These are phyloP conservation scores for Clarias platycephalus DNA, from an alignment of 2,797 vertebrate species.

Conservation along the genomic window DNA sequence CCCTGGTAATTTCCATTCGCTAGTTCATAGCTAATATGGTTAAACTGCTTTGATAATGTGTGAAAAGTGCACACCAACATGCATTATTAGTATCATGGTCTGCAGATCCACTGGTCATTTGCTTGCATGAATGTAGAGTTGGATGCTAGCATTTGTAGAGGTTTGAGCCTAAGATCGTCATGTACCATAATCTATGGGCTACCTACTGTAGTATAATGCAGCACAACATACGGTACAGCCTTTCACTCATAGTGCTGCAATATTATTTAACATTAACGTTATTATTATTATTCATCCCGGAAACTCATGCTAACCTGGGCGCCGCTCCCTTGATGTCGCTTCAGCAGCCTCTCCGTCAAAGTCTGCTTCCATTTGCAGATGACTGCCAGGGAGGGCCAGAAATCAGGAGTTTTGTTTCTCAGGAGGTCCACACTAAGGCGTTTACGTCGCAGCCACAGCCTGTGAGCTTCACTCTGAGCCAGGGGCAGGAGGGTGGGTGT, in stretches of 20 bases:
- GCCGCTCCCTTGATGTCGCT: constrained; percentile 61
- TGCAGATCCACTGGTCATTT: neutral
- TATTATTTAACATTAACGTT: neutral
- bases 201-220: neutral
- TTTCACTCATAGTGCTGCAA: neutral
- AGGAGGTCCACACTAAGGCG: constrained; percentile 66
- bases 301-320: constrained; percentile 67
- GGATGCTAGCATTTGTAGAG: neutral
- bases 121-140: neutral
- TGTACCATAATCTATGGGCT: neutral
- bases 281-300: neutral
- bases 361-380: constrained; percentile 73
- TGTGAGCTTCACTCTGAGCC: constrained; percentile 38
- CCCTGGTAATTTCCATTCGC: too few species aligned
- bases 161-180: neutral
- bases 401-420: constrained; percentile 61
- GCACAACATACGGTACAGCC: neutral
- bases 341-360: constrained; percentile 70
- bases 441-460: constrained; percentile 61
- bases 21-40: neutral
- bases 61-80: neutral
- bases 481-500: constrained; percentile 63
- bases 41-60: neutral
- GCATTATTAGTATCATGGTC: neutral
- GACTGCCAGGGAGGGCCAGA: constrained; percentile 66